Evolutionary conservation across 1,140 invertebrate genomes (phyloP), one percentile per base, ranked within the genome.

Genomic region (Littorina saxatilis): DNA sequence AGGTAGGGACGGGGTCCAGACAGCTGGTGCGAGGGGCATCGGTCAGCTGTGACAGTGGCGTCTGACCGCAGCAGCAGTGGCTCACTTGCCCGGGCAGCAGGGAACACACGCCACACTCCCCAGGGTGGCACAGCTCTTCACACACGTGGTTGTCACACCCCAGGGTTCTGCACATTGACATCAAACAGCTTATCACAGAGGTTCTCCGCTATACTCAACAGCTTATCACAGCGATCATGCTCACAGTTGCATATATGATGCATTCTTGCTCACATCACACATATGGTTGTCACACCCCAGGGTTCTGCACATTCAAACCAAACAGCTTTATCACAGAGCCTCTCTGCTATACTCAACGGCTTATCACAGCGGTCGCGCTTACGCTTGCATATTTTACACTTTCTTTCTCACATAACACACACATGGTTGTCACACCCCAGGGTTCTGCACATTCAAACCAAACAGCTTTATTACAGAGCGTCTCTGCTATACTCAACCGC

Each of bases 21-120:
- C 98, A 99, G 17, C 93, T 94, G 52, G 92, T 94, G 83, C 94
- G 83, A 50, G 70, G 79, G 20, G 58, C 52, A 35, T 70, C 77
- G 17, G 85, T 83, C 3, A 94, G 83, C 13, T 93, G 88, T 39
- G 83, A 61, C 23, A 94, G 85, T 2, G 90, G 87, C 9, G 94
- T 96, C 91, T 97, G 95, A 0, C 96, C 97, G 92, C 98, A 99
- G 0, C 95, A 96, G 91, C 98, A 99, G n/a, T 93, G 94, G 11
- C 92, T 95, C 15, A 98, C 94, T 32, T 93, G 88, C 9, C 58
- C 55, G 4, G 92, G 91, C 35, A 88, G 77, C 15, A 88, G 58
- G n/a, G 66, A 61, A 82, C 92, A 93, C 0, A 77, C 50, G 7
- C 80, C 79, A 85, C 92, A 93, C 20, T 86, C 81, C 0, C 88